Percentiles rank a stretch among this genome's conserved stretches.
These are phyloP conservation scores for Archegozetes longisetosus DNA, from an alignment of 1,140 invertebrate species.

Conservation along the genomic window DNA sequence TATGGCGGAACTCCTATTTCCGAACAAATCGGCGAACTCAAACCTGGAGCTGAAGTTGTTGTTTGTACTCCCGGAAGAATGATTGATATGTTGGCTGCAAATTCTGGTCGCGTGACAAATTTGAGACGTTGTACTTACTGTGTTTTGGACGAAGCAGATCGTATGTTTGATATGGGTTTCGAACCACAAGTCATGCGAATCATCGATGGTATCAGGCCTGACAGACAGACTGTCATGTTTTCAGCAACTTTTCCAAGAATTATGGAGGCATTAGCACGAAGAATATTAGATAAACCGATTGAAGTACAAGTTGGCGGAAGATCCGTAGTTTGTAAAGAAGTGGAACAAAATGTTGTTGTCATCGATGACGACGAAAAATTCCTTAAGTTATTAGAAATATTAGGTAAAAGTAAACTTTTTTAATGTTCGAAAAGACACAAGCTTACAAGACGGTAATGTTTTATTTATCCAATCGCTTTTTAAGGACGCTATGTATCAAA, in stretches of 20 bases:
- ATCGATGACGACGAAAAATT: slow-evolving; percentile 95
- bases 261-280: slow-evolving; percentile 92
- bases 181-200: slow-evolving; percentile 97
- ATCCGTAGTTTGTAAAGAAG: slow-evolving; percentile 94
- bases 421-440: not conserved
- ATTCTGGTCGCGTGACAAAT: slow-evolving; percentile 94
- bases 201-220: slow-evolving; percentile 90
- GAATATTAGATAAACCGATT: slow-evolving; percentile 84
- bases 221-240: slow-evolving; percentile 95
- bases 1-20: slow-evolving; percentile 91
- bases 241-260: slow-evolving; percentile 96
- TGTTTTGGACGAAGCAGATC: slow-evolving; percentile 94
- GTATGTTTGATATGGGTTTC: slow-evolving; percentile 99
- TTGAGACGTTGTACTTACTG: slow-evolving; percentile 85
- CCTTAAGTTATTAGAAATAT: slow-evolving; percentile 84
- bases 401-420: slow-evolving; percentile 44
- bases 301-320: slow-evolving; percentile 97
- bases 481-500: slow-evolving; percentile 37
- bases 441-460: too few species aligned
- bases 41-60: slow-evolving; percentile 93
- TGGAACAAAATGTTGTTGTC: slow-evolving; percentile 78
- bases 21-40: slow-evolving; percentile 93
- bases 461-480: slow-evolving; percentile 42
- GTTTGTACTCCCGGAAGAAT: slow-evolving; percentile 98
- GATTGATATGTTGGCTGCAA: slow-evolving; percentile 99